Base-by-base conservation (phyloP, 2,888 invertebrate genomes). In the Ochropleura leucogaster region DNA sequence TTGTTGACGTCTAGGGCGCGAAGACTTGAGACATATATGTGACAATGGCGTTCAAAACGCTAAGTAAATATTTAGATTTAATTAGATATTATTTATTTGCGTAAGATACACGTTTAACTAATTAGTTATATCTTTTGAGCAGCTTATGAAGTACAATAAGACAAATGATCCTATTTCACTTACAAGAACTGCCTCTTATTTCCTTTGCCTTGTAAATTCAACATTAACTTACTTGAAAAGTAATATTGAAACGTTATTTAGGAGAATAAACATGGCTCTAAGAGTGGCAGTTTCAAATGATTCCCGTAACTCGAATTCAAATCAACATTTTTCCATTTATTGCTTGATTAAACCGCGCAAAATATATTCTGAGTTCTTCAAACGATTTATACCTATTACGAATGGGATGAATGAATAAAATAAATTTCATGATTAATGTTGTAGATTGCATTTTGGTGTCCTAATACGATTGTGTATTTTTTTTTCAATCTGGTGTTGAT, bases 331-430 rank as follows among this genome's bases (percentile, higher is more conserved):
- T 69, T 62, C 70, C 72, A 80, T 76, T 72, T 72, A 71, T 59
- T 65, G 77, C 65, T 76, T 82, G 68, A 73, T 77, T 77, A 77
- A 72, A 70, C 67, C 53, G 49, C 62, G 16, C 18, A 60, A 64
- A 69, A 79, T 78, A 62, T 62, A 44, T 69, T 51, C 18, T 18
- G 4, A 70, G 55, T 63, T 60, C n/a, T 72, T 72, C 47, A 67
- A 78, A 72, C 55, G 70, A 72, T 72, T 74, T 71, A 66, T 74
- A 55, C 55, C 20, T 72, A 72, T 82, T 71, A 55, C 53, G 64
- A 55, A 40, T 9, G n/a, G 44, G 3, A 57, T 68, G 49, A 74
- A 82, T 79, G n/a, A 72, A 74, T 67, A 51, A 8, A 70, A 72
- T 57, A 40, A 62, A 59, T 66, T 71, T 49, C 30, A 68, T 64